A percentile compares a stretch with the other conserved stretches of the same genome.
phyloP scores from a whole-genome alignment of 2,113 vertebrate genomes.

The Egretta garzetta region DNA sequence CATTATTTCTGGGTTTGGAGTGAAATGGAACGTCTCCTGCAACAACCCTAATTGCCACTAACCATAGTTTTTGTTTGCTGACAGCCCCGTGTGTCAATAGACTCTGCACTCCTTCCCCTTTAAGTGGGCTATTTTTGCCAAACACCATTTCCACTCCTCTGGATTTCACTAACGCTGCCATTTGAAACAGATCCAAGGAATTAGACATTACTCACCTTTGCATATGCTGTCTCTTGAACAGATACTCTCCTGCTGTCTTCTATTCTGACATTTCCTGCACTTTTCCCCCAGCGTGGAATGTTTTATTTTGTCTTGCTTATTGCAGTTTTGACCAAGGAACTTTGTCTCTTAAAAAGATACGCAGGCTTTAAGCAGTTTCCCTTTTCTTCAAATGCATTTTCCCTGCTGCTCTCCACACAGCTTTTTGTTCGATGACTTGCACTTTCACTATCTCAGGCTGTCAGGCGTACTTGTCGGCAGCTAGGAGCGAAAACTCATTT shows the following conservation, averaged over 20 bases:
- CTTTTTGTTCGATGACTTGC: conserved; percentile 62
- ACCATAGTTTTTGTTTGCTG: conserved; percentile 17
- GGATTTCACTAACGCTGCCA: conserved; percentile 35
- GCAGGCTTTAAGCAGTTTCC: neutral
- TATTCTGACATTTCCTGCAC: conserved; percentile 26
- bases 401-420: neutral
- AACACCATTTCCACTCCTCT: conserved; percentile 54
- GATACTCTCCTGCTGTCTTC: conserved; percentile 12
- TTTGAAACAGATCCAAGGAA: conserved; percentile 57
- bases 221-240: neutral
- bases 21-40: neutral
- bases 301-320: conserved; percentile 29
- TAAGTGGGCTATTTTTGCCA: conserved; percentile 39
- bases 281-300: neutral
- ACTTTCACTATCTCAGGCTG: conserved; percentile 63
- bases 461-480: neutral
- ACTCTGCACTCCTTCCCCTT: neutral
- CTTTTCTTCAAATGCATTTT: conserved; percentile 14
- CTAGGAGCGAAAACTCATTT: conserved; percentile 36
- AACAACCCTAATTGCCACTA: neutral
- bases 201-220: conserved; percentile 56
- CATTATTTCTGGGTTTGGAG: conserved; percentile 3
- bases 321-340: neutral
- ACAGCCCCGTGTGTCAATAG: neutral
- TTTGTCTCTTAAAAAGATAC: neutral